A percentile compares a stretch with the other conserved stretches of the same genome.
These are phyloP conservation scores for Leptinotarsa juncta DNA, from an alignment of 2,888 invertebrate species.

Conservation along the genomic window DNA sequence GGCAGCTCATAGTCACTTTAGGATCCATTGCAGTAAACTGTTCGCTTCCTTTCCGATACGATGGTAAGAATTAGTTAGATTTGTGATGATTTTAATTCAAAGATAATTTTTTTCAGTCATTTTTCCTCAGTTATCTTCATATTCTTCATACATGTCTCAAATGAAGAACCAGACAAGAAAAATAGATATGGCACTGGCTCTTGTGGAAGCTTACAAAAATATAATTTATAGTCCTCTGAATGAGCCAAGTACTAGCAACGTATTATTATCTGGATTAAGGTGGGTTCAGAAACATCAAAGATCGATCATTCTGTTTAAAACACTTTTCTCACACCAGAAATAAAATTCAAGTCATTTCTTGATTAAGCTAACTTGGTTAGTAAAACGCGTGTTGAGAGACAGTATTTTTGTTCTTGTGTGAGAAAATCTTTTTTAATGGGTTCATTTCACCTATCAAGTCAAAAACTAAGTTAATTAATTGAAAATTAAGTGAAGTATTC, in stretches of 20 bases:
- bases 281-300: conserved; percentile 40
- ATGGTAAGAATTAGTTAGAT: conserved; percentile 65
- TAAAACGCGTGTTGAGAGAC: too few relatives aligned
- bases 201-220: conserved; percentile 75
- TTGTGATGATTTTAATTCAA: background rate
- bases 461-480: too few relatives aligned
- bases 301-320: background rate
- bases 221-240: conserved; percentile 69
- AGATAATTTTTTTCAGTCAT: conserved; percentile 68
- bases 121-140: conserved; percentile 71
- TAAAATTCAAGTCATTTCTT: too few relatives aligned
- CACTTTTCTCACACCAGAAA: too few relatives aligned
- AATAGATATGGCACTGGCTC: conserved; percentile 70
- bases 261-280: conserved; percentile 69
- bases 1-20: conserved; percentile 73
- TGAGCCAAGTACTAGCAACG: conserved; percentile 65
- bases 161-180: conserved; percentile 69
- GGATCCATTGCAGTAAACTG: conserved; percentile 72
- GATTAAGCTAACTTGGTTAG: too few relatives aligned
- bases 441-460: too few relatives aligned
- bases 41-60: conserved; percentile 71
- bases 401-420: too few relatives aligned
- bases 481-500: too few relatives aligned
- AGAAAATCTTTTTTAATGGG: too few relatives aligned
- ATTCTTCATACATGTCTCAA: conserved; percentile 71